Evolutionary conservation across 2,888 invertebrate species (phyloP), one percentile per base, ranked within the genome.

Genomic region (Ennomos erosarius): DNA sequence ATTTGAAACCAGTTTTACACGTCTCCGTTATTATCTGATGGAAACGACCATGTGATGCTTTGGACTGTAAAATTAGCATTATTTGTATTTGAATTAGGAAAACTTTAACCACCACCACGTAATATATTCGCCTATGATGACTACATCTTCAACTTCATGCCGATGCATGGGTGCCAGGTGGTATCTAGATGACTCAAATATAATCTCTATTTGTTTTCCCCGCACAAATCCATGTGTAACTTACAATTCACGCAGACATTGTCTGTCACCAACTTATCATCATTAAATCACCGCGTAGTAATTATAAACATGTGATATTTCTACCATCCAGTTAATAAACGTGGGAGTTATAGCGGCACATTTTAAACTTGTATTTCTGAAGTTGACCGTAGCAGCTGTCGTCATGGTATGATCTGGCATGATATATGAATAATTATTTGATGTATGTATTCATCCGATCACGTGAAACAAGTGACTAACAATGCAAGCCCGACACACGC

Each of bases 381-480:
- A 10, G 1, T 44, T 11, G 9, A 33, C 43, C 33, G 62, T 61
- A 55, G 58, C 60, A 59, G 13, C 60, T 59, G 52, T 56, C 49
- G 65, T 54, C 55, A 56, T 61, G 57, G 60, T 60, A 62, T 55
- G 53, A 67, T 62, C 66, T 65, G 65, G 61, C 16, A 16, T 16
- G 3, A 16, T 16, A 16, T 16, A 67, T 69, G 55, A 44, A 57
- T 64, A 39, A 42, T 10, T 46, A 39, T 51, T 51, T 42, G 16
- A 43, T 42, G 34, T 4, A 26, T 46, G 56, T 65, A 67, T 64
- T 67, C 48, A 70, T 44, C 52, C 12, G 47, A 73, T 79, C 78
- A 78, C 75, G 75, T 77, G 77, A 72, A 67, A 64, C 62, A 35
- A 56, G 59, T 69, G 68, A 75, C 59, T 68, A 63, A 72, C 48